Evolutionary conservation across 2,888 invertebrate species (phyloP).

Genomic region (Dryococelus australis): DNA sequence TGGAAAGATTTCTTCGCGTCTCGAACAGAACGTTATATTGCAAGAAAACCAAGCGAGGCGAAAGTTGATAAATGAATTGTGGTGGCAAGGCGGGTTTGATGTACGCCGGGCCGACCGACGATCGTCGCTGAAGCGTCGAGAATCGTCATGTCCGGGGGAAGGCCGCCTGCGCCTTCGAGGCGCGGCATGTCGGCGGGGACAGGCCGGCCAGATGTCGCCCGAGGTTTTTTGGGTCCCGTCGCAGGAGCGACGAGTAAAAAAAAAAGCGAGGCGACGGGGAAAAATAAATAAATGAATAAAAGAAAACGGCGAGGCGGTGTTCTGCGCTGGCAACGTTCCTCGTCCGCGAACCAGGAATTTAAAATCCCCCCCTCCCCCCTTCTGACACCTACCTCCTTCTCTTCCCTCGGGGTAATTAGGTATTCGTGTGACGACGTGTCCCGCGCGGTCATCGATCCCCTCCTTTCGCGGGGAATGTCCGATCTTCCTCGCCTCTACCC

Average conservation of each 20-base stretch:
- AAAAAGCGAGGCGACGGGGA: not conserved
- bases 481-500: not conserved
- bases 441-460: not conserved
- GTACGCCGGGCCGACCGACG: too few species aligned
- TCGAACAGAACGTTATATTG: too few species aligned
- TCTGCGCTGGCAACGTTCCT: slow-evolving; percentile 16
- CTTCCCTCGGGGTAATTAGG: not conserved
- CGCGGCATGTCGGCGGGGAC: not conserved
- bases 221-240: not conserved
- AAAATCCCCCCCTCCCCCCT: not conserved
- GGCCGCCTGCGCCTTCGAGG: not conserved
- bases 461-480: not conserved
- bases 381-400: too few species aligned
- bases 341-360: not conserved
- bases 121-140: not conserved
- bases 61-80: too few species aligned
- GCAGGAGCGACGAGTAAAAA: not conserved
- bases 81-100: not conserved
- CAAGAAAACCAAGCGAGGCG: too few species aligned
- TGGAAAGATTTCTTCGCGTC: too few species aligned
- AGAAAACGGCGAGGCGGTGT: not conserved
- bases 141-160: not conserved
- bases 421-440: slow-evolving; percentile 1
- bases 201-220: not conserved
- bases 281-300: slow-evolving; percentile 3